These are phyloP conservation scores for Pollenia angustigena DNA, from an alignment of 2,888 invertebrate species.

Conservation along the genomic window DNA sequence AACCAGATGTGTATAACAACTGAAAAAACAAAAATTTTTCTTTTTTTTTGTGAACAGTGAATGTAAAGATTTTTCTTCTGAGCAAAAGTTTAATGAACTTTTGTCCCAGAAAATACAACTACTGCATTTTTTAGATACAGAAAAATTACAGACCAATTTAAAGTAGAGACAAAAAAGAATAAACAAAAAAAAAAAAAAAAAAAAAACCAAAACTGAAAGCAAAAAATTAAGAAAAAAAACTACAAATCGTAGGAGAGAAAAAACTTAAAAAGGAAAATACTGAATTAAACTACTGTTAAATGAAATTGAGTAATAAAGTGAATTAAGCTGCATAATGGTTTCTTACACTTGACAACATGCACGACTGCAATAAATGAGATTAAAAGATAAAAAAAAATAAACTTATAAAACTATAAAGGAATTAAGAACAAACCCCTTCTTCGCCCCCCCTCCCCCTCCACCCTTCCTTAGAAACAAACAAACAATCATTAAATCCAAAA, in stretches of 20 bases:
- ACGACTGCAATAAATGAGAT: conserved; percentile 60
- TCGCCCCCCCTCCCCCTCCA: no score
- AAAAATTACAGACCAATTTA: conserved; percentile 15
- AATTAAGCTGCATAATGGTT: conserved; percentile 62
- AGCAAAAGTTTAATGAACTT: conserved; percentile 69
- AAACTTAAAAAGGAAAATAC: conserved; percentile 41
- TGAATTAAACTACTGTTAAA: background rate
- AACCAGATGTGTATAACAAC: conserved; percentile 61
- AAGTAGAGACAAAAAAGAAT: background rate
- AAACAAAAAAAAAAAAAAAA: background rate
- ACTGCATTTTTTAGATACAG: conserved; percentile 40
- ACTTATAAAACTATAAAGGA: background rate
- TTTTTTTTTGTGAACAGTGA: conserved; percentile 1
- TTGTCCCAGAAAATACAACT: conserved; percentile 65
- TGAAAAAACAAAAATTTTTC: conserved; percentile 9
- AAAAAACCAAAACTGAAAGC: background rate
- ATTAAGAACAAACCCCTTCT: conserved; percentile 22
- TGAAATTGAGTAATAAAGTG: conserved; percentile 63
- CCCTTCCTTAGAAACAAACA: background rate
- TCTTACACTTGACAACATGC: conserved; percentile 65
- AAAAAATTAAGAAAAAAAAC: background rate
- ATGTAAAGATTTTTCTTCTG: conserved; percentile 26
- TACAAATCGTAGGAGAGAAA: conserved; percentile 43
- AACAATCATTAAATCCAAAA: background rate
- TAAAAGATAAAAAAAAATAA: conserved; percentile 45